phyloP scores from a whole-genome alignment of 1,140 invertebrate genomes.

The Rhopalosiphum maidis region DNA sequence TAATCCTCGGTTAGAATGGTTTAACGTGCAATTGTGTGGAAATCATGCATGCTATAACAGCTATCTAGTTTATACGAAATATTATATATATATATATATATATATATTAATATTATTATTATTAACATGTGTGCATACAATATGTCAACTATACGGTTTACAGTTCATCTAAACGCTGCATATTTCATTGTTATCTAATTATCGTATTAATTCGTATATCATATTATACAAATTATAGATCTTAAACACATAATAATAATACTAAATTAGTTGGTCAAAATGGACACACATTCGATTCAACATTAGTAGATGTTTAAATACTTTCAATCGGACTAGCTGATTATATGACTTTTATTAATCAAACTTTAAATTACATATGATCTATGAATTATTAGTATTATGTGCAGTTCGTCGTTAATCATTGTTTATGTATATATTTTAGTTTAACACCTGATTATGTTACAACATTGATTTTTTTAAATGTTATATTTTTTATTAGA shows the following conservation, averaged over 20 bases:
- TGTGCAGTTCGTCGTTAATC: not conserved
- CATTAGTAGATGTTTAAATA: not conserved
- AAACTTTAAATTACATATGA: not conserved
- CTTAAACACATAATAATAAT: accelerated
- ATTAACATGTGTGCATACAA: not conserved
- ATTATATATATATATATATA: not conserved
- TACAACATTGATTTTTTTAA: not conserved
- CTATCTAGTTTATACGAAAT: not conserved
- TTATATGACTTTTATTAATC: not conserved
- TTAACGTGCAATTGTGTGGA: not conserved
- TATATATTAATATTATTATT: not conserved
- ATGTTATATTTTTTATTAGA: not conserved
- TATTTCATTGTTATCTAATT: not conserved
- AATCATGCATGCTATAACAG: not conserved
- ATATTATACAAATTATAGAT: not conserved
- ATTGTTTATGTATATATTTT: not conserved
- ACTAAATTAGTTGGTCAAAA: not conserved
- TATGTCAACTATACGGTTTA: not conserved
- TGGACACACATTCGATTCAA: not conserved
- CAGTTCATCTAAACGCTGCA: not conserved
- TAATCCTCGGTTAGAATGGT: not conserved
- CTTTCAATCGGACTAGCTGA: not conserved
- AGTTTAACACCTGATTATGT: not conserved
- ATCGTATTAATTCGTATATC: no score
- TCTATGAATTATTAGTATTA: not conserved